Conservation (phyloP, 2,888 invertebrate genomes). For the Drosophila rellima region DNA sequence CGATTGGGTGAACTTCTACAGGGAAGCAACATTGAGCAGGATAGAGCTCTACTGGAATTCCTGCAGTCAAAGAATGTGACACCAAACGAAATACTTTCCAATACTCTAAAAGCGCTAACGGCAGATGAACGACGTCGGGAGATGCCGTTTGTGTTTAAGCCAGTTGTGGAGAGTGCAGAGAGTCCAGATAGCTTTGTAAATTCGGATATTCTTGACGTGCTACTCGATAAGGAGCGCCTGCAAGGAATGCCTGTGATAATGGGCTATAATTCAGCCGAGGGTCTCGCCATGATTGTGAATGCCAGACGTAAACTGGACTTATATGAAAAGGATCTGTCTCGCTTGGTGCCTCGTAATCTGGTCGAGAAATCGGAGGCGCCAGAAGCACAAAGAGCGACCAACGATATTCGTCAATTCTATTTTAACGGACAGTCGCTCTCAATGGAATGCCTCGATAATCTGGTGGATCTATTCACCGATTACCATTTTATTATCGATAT, state of each 20-base stretch:
- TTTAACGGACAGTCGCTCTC: constrained; percentile 84
- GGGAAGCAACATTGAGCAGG: constrained; percentile 42
- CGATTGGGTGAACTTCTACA: constrained; percentile 77
- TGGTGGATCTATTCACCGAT: constrained; percentile 87
- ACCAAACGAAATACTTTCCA: constrained; percentile 53
- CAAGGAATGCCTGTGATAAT: constrained; percentile 87
- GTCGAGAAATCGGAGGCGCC: constrained; percentile 61
- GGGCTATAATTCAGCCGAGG: constrained; percentile 87
- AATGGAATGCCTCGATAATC: constrained; percentile 85
- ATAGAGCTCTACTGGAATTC: constrained; percentile 57
- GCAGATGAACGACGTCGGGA: constrained; percentile 80
- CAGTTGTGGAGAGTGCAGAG: constrained; percentile 75
- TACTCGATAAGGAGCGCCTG: constrained; percentile 83
- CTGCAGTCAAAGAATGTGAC: constrained; percentile 69
- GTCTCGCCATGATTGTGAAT: constrained; percentile 83
- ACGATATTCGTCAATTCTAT: constrained; percentile 85
- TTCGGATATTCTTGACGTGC: constrained; percentile 85
- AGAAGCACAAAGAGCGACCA: constrained; percentile 60
- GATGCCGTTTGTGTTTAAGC: constrained; percentile 80
- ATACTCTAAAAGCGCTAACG: constrained; percentile 60
- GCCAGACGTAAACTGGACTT: constrained; percentile 71
- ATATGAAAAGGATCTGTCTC: constrained; percentile 75
- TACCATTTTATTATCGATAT: constrained; percentile 82
- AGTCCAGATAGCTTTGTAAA: constrained; percentile 79
- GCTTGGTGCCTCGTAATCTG: constrained; percentile 82